Conservation (phyloP, 1,140 invertebrate genomes). For the Oncopodura yosiiana region DNA sequence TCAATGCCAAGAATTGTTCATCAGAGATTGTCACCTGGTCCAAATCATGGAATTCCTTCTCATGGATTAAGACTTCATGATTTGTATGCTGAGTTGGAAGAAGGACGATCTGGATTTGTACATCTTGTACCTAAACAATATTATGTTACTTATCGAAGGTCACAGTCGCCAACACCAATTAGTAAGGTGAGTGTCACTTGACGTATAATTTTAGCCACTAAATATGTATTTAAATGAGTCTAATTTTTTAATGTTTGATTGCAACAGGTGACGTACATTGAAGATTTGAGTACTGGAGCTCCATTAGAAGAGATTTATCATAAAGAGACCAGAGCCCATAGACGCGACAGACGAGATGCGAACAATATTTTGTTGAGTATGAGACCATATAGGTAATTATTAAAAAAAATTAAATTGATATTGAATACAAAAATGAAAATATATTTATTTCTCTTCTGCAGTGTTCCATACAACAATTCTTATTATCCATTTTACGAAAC, state of each 20-base stretch:
- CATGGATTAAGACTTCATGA: neutral
- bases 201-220: conserved; percentile 9
- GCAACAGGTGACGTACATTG: neutral
- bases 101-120: neutral
- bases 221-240: neutral
- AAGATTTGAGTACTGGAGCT: conserved; percentile 1
- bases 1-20: conserved; percentile 14
- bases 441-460: no score
- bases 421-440: no score
- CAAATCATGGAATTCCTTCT: conserved; percentile 13
- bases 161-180: conserved; percentile 4
- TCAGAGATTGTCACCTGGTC: conserved; percentile 14
- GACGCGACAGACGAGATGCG: conserved; percentile 7
- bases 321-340: neutral
- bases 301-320: conserved; percentile 1
- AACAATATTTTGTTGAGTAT: conserved; percentile 6
- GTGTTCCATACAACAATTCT: no score
- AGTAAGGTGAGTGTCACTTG: conserved; percentile 21
- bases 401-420: no score
- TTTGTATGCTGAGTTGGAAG: conserved; percentile 12
- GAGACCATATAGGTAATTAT: no score
- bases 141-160: neutral
- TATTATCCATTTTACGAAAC: neutral
- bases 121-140: neutral
- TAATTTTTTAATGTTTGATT: neutral